phyloP scores from a whole-genome alignment of 2,797 vertebrate species.

The Cyclura pinguis region DNA sequence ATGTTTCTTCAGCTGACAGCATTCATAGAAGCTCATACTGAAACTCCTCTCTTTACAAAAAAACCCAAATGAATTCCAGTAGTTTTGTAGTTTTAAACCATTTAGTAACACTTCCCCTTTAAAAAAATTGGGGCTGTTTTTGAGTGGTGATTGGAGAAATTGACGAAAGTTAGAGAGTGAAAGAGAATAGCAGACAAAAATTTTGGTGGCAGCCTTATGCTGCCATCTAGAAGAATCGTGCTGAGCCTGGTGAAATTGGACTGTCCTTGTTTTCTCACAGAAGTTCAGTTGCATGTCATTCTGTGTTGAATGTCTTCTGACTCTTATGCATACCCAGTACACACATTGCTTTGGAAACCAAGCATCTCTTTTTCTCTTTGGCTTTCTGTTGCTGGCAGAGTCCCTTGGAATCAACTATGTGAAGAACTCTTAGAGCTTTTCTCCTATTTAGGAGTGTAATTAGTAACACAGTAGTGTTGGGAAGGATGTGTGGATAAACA shows the following conservation, averaged over 20 bases:
- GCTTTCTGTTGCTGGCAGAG: background rate
- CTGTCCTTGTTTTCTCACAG: background rate
- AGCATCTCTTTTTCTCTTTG: background rate
- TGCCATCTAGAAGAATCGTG: background rate
- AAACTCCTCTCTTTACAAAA: too few relatives aligned
- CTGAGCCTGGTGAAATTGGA: background rate
- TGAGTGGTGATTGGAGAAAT: too few relatives aligned
- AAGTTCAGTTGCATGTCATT: background rate
- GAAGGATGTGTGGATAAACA: background rate
- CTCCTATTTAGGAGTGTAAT: background rate
- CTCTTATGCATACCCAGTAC: background rate
- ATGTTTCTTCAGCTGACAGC: too few relatives aligned
- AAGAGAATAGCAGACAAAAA: too few relatives aligned
- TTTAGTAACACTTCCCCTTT: too few relatives aligned
- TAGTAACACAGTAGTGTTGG: background rate
- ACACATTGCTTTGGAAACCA: background rate
- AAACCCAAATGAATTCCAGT: too few relatives aligned
- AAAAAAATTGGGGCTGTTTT: too few relatives aligned
- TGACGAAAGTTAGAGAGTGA: too few relatives aligned
- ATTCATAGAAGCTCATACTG: too few relatives aligned
- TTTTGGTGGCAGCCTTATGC: background rate
- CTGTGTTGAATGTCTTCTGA: background rate
- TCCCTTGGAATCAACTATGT: background rate
- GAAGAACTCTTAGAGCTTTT: background rate
- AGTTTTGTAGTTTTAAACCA: too few relatives aligned